These are phyloP conservation scores for Drosophila bocqueti DNA, from an alignment of 1,140 invertebrate species.

Conservation along the genomic window DNA sequence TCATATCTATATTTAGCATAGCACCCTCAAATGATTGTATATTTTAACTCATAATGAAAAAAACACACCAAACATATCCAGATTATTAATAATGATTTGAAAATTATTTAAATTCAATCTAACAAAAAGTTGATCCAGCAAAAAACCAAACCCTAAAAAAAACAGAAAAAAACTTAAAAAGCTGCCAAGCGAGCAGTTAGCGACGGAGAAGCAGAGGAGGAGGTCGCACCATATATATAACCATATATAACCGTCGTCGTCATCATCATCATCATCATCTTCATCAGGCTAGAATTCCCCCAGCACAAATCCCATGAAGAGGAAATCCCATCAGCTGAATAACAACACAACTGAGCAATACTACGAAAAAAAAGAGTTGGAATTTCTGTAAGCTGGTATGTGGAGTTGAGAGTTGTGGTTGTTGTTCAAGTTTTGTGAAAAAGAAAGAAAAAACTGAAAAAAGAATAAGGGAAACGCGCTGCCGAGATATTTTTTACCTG, in stretches of 20 bases:
- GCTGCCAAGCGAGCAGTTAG: constrained; percentile 46
- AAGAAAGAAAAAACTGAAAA: background rate
- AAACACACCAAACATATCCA: background rate
- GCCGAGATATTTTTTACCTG: constrained; percentile 72
- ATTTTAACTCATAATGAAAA: constrained; percentile 14
- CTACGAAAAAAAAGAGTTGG: constrained; percentile 40
- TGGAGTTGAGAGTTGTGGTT: constrained; percentile 33
- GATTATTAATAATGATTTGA: constrained; percentile 48
- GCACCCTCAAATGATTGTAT: constrained; percentile 1
- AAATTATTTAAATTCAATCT: constrained; percentile 46
- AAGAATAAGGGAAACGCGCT: constrained; percentile 49
- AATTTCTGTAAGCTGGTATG: constrained; percentile 57
- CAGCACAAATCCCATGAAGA: constrained; percentile 45
- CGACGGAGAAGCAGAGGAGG: constrained; percentile 14
- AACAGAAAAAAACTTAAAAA: constrained; percentile 16
- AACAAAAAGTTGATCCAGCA: constrained; percentile 33
- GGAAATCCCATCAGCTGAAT: constrained; percentile 28
- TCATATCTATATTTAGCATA: constrained; percentile 16
- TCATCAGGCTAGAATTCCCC: constrained; percentile 38
- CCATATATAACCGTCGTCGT: constrained; percentile 27
- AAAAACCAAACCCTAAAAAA: constrained; percentile 31
- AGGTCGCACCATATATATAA: constrained; percentile 29
- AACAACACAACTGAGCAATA: constrained; percentile 32
- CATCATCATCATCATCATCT: constrained; percentile 22
- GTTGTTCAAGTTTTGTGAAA: constrained; percentile 47